Conservation (phyloP, 2,113 vertebrate genomes). For the Nesogale talazaci region DNA sequence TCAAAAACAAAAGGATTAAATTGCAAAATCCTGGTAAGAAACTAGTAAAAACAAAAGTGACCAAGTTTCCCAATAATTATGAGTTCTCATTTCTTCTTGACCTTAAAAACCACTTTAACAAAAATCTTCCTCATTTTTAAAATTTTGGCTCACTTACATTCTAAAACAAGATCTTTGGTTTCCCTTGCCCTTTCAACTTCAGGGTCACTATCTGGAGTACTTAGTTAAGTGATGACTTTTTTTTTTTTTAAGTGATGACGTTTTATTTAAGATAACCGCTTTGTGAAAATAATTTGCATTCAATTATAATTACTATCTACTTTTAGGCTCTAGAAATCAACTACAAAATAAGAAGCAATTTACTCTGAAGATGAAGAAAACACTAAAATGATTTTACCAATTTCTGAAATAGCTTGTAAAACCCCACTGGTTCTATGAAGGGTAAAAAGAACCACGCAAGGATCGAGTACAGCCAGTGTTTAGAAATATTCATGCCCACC, state of each 20-base stretch:
- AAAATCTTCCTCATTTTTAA: slow-evolving; percentile 47
- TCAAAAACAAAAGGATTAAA: slow-evolving; percentile 70
- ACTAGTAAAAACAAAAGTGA: slow-evolving; percentile 73
- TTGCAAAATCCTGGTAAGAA: slow-evolving; percentile 82
- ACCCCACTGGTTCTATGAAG: slow-evolving; percentile 48
- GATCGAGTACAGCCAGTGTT: slow-evolving; percentile 72
- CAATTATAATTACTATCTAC: slow-evolving; percentile 71
- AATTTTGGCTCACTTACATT: slow-evolving; percentile 38
- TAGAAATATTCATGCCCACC: slow-evolving; percentile 62
- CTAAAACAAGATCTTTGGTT: slow-evolving; percentile 29
- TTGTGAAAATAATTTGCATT: slow-evolving; percentile 60
- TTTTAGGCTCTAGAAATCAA: slow-evolving; percentile 72
- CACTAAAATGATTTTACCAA: not conserved
- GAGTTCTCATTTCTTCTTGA: slow-evolving; percentile 88
- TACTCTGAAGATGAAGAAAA: slow-evolving; percentile 67
- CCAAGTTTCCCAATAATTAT: slow-evolving; percentile 88
- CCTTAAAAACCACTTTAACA: slow-evolving; percentile 65
- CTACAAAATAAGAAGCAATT: slow-evolving; percentile 56
- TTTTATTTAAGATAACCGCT: slow-evolving; percentile 21
- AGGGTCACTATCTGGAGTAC: slow-evolving; percentile 7
- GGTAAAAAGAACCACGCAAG: slow-evolving; percentile 50
- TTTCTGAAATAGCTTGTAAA: slow-evolving; percentile 66
- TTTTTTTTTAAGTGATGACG: slow-evolving; percentile 47
- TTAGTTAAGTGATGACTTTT: slow-evolving; percentile 61
- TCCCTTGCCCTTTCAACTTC: not conserved